phyloP scores from a whole-genome alignment of 2,797 vertebrate species.

The Pempheris klunzingeri region DNA sequence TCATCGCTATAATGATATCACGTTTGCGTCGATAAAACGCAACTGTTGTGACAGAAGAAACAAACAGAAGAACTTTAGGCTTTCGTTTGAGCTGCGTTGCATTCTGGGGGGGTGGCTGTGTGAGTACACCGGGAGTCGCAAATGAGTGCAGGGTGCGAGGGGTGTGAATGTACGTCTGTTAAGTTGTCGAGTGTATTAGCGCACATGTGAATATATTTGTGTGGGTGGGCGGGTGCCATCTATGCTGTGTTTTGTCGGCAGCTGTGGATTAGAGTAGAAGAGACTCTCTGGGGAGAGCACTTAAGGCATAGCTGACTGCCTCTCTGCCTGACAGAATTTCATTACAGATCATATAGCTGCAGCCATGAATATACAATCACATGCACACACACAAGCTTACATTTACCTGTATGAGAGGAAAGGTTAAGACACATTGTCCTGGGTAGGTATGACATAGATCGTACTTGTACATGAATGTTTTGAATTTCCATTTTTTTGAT shows the following conservation, averaged over 20 bases:
- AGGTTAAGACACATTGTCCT: not conserved
- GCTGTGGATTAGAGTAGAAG: constrained; percentile 38
- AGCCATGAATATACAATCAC: not conserved
- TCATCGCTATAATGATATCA: constrained; percentile 8
- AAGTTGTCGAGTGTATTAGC: not conserved
- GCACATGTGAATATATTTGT: constrained; percentile 16
- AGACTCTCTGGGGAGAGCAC: constrained; percentile 9
- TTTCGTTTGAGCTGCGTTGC: constrained; percentile 28
- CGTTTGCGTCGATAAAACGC: not conserved
- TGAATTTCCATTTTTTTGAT: constrained; percentile 3
- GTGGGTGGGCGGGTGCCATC: constrained; percentile 9
- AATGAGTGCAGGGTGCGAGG: not conserved
- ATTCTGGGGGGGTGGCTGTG: not conserved
- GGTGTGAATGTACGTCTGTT: not conserved
- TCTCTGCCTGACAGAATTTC: constrained; percentile 12
- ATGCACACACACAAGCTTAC: not conserved
- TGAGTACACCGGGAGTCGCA: not conserved
- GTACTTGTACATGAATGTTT: no score
- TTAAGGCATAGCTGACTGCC: constrained; percentile 25
- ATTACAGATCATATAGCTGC: not conserved
- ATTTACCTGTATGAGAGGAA: not conserved
- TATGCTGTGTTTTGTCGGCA: constrained; percentile 30
- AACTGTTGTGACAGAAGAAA: not conserved
- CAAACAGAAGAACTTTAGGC: constrained; percentile 18
- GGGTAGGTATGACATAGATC: not conserved